phyloP scores from a whole-genome alignment of 1,140 invertebrate species.

The Aphelinus atriplicis region DNA sequence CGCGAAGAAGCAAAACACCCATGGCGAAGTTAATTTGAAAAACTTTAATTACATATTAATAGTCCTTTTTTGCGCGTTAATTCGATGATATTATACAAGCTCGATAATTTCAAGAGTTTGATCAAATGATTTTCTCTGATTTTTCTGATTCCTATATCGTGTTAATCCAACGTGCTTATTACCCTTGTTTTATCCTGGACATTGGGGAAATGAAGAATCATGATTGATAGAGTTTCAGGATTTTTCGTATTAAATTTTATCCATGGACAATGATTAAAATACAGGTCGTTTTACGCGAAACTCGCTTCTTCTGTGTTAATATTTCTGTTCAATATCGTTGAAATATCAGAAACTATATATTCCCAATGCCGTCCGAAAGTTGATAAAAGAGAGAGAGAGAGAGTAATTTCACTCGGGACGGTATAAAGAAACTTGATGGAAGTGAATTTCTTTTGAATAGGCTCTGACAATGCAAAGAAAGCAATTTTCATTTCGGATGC shows the following conservation, averaged over 20 bases:
- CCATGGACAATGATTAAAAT: constrained; percentile 3
- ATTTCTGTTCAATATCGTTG: too few relatives aligned
- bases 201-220: background rate
- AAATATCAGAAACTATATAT: background rate
- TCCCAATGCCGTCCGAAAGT: too few relatives aligned
- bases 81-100: too few relatives aligned
- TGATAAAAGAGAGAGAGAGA: background rate
- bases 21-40: too few relatives aligned
- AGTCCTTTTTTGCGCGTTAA: too few relatives aligned
- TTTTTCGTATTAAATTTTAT: background rate
- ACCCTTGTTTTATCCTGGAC: background rate
- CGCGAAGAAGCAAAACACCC: too few relatives aligned
- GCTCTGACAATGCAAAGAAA: constrained; percentile 1
- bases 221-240: constrained; percentile 14
- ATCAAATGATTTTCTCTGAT: constrained; percentile 1
- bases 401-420: background rate
- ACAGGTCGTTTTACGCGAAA: background rate
- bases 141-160: too few relatives aligned
- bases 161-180: background rate
- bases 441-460: constrained; percentile 19
- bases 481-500: constrained; percentile 13
- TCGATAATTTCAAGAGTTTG: background rate
- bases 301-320: too few relatives aligned
- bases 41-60: too few relatives aligned
- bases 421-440: too few relatives aligned